These are phyloP conservation scores for Ptychodera flava DNA, from an alignment of 35 echinoderm and acorn worm species.

Conservation along the genomic window DNA sequence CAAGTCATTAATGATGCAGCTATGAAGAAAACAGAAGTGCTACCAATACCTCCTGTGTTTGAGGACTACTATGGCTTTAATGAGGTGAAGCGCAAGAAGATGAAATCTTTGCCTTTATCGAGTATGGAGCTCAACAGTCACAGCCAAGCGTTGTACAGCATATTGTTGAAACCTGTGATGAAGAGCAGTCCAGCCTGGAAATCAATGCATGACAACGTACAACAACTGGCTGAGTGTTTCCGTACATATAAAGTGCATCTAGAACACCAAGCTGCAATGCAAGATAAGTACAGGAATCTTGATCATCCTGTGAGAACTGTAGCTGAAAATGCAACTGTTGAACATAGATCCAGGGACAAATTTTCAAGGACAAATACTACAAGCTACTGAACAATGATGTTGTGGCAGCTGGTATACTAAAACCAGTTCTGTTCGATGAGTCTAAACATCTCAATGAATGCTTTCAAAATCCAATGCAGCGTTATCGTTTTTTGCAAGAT, in stretches of 20 bases:
- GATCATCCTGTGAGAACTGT: slow-evolving; percentile 26
- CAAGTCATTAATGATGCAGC: slow-evolving; percentile 16
- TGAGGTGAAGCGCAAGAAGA: slow-evolving; percentile 6
- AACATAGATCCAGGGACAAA: slow-evolving; percentile 4
- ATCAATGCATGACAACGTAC: neutral
- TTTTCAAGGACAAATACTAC: neutral
- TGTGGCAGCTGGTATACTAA: neutral
- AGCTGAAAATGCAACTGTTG: neutral
- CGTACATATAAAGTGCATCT: neutral
- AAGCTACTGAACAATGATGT: slow-evolving; percentile 6
- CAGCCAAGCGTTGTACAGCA: no score
- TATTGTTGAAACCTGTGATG: no score
- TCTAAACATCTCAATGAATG: slow-evolving; percentile 3
- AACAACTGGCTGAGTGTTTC: slow-evolving; percentile 12
- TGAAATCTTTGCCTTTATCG: neutral
- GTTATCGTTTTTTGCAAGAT: slow-evolving; percentile 2
- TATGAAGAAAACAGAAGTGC: neutral
- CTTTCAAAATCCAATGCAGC: neutral
- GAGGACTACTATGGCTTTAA: slow-evolving; percentile 5
- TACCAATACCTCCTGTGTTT: neutral
- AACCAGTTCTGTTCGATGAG: slow-evolving; percentile 19
- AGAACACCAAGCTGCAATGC: neutral
- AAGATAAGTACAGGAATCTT: neutral
- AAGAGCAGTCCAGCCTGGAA: no score
- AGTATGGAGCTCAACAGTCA: neutral